Percentiles rank a stretch among this genome's conserved stretches.
Evolutionary conservation across 2,797 vertebrate genomes (phyloP).

Genomic region (Chaetophractus vellerosus): DNA sequence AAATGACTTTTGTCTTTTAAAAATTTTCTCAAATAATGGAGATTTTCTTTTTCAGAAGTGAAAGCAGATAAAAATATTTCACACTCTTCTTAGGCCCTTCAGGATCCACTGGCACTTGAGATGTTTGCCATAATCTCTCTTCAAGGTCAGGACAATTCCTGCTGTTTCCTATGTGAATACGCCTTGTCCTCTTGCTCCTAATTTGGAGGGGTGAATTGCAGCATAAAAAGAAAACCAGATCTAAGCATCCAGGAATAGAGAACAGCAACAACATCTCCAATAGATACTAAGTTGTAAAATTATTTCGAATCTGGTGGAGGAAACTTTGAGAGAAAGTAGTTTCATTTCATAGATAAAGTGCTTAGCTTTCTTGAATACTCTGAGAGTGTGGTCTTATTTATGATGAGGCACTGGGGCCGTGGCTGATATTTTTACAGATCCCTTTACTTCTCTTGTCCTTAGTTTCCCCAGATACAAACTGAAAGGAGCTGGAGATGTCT

Average conservation of each 20-base stretch:
- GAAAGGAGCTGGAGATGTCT: not conserved
- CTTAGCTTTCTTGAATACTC: not conserved
- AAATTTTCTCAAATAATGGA: constrained; percentile 32
- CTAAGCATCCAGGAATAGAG: constrained; percentile 6
- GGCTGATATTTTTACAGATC: not conserved
- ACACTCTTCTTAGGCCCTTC: not conserved
- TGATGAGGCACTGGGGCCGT: not conserved
- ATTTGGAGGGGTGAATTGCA: not conserved
- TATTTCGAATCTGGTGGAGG: not conserved
- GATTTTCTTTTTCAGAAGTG: constrained; percentile 46
- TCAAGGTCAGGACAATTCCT: not conserved
- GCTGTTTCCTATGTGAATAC: not conserved
- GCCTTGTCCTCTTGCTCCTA: not conserved
- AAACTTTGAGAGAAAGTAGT: not conserved
- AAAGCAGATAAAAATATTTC: not conserved
- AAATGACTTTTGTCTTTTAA: constrained; percentile 1
- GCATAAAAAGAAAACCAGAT: constrained; percentile 25
- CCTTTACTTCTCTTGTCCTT: not conserved
- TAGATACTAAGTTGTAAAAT: not conserved
- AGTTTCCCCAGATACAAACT: constrained; percentile 1
- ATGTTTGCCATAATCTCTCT: not conserved
- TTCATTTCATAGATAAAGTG: constrained; percentile 41
- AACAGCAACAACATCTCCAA: not conserved
- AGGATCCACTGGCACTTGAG: not conserved
- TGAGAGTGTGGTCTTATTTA: not conserved